phyloP scores from a whole-genome alignment of 2,888 invertebrate genomes.

The Leptopilina syphax region DNA sequence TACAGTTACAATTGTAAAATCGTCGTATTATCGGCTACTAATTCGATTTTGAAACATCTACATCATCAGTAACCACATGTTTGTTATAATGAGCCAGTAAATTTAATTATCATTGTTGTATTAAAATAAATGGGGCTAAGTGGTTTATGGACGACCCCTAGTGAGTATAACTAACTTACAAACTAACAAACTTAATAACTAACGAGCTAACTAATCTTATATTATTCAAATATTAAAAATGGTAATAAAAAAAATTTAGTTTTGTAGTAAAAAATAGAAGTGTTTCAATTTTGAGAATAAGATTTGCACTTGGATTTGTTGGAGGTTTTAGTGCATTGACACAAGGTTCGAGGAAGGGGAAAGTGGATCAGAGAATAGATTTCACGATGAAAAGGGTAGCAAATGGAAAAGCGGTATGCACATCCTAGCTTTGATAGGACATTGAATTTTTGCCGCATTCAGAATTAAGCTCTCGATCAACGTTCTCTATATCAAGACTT shows the following conservation, averaged over 20 bases:
- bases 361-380: constrained; percentile 56
- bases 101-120: no score
- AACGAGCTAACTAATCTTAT: no score
- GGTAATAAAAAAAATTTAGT: not conserved
- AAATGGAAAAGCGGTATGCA: constrained; percentile 63
- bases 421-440: constrained; percentile 49
- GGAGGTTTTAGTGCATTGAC: constrained; percentile 28
- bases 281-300: constrained; percentile 29
- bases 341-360: constrained; percentile 34
- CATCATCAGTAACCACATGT: no score
- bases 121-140: no score
- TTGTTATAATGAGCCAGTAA: no score
- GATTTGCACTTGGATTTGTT: constrained; percentile 30
- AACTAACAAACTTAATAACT: no score
- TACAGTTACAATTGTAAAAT: no score
- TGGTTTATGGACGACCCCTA: no score
- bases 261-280: constrained; percentile 2
- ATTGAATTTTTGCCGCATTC: constrained; percentile 64
- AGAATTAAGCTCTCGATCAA: constrained; percentile 65
- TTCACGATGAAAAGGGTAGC: constrained; percentile 51
- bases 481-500: constrained; percentile 54
- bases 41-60: no score
- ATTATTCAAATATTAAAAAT: not conserved
- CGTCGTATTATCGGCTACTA: no score
- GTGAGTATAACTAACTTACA: no score